Percentiles rank a stretch among this genome's conserved stretches.
Evolutionary conservation across 2,888 invertebrate species (phyloP).

Genomic region (Dynastes hyllus): DNA sequence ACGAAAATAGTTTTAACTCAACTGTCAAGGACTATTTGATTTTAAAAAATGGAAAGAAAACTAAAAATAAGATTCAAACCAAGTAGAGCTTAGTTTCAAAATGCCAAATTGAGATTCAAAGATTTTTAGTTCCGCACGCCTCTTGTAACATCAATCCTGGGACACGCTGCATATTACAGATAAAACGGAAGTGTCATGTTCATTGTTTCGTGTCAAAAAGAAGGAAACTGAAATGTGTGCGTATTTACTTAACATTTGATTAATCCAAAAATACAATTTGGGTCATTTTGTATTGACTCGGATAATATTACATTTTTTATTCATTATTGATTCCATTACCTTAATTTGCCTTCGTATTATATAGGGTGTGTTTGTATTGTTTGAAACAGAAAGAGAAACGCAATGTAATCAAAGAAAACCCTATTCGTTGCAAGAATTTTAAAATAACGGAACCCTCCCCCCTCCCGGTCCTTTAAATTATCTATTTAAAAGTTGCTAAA

Average conservation of each 20-base stretch:
- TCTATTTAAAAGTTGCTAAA: too few relatives aligned
- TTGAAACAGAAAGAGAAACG: background rate
- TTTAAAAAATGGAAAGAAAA: too few relatives aligned
- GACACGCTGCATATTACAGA: background rate
- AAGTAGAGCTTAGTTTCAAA: too few relatives aligned
- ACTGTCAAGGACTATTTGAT: too few relatives aligned
- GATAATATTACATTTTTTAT: conserved; percentile 10
- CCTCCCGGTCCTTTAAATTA: too few relatives aligned
- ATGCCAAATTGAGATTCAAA: too few relatives aligned
- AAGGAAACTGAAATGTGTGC: background rate
- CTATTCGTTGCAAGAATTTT: too few relatives aligned
- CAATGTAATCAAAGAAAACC: background rate
- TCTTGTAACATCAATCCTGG: too few relatives aligned
- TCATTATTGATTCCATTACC: background rate
- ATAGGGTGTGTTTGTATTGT: background rate
- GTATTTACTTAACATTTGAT: conserved; percentile 18
- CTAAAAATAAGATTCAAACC: too few relatives aligned
- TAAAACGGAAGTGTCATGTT: background rate
- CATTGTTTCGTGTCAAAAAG: background rate
- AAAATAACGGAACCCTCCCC: too few relatives aligned
- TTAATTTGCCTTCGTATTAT: background rate
- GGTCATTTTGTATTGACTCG: conserved; percentile 23
- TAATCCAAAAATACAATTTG: conserved; percentile 3
- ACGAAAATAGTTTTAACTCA: too few relatives aligned
- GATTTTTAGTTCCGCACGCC: too few relatives aligned